Conservation (phyloP, 2,888 invertebrate species). For the Lithodes maja region DNA sequence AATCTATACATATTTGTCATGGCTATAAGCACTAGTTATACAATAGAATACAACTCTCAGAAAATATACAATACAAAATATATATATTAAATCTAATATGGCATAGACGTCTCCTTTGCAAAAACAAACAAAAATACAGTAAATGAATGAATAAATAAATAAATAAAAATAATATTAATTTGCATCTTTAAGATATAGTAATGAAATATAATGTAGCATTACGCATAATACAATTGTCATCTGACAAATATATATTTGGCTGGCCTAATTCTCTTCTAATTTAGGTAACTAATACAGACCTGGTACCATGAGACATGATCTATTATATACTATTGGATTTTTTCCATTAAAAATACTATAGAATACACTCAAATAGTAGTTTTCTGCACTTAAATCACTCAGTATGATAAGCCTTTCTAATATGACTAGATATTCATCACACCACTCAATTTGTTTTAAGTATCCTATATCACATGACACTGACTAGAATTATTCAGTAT, state of each 20-base stretch:
- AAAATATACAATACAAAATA: background rate
- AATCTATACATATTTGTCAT: background rate
- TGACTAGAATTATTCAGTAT: too few relatives aligned
- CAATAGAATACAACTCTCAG: background rate
- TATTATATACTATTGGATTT: background rate
- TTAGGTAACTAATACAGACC: background rate
- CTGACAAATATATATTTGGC: background rate
- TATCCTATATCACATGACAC: too few relatives aligned
- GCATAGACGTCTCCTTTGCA: background rate
- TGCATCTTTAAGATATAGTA: background rate
- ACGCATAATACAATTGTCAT: background rate
- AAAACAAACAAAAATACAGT: background rate
- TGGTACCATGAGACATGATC: background rate
- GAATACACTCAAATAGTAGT: too few relatives aligned
- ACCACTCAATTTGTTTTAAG: too few relatives aligned
- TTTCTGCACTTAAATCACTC: too few relatives aligned
- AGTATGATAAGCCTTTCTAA: too few relatives aligned
- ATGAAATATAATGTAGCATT: background rate
- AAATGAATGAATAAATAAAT: too few relatives aligned
- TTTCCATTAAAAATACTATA: background rate
- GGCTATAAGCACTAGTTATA: background rate
- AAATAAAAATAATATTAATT: too few relatives aligned
- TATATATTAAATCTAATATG: background rate
- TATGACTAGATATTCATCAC: too few relatives aligned
- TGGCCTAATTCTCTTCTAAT: background rate